A percentile compares a stretch with the other conserved stretches of the same genome.
phyloP scores from a whole-genome alignment of 2,888 invertebrate genomes.

The Drosophila algonquin region DNA sequence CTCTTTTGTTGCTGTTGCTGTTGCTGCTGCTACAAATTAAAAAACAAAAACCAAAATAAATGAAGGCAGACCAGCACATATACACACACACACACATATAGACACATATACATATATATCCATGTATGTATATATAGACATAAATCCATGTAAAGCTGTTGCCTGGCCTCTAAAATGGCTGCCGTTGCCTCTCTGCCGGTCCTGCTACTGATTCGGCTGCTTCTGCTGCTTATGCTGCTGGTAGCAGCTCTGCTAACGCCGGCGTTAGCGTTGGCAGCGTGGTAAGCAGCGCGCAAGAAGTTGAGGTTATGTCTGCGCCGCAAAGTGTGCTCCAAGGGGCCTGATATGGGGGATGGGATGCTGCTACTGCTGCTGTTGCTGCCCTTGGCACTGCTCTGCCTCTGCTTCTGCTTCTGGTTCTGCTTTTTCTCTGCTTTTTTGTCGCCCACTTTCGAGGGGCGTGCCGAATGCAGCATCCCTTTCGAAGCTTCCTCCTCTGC shows the following conservation, averaged over 20 bases:
- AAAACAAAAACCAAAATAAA: constrained; percentile 31
- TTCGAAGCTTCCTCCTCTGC: constrained; percentile 11
- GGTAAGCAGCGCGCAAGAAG: constrained; percentile 78
- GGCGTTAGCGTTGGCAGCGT: constrained; percentile 65
- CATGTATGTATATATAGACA: constrained; percentile 30
- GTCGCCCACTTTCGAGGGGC: constrained; percentile 34
- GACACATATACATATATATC: constrained; percentile 7
- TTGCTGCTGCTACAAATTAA: constrained; percentile 21
- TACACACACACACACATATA: constrained; percentile 9
- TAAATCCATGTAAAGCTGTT: constrained; percentile 70
- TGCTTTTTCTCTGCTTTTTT: constrained; percentile 1
- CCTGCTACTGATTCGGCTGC: constrained; percentile 13
- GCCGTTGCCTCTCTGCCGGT: constrained; percentile 38
- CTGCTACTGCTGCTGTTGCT: constrained; percentile 27
- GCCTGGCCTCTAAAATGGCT: constrained; percentile 78
- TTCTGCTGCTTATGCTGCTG: constrained; percentile 24
- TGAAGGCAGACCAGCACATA: constrained; percentile 20
- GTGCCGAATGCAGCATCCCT: constrained; percentile 37
- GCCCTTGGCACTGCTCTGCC: constrained; percentile 63
- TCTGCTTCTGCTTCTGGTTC: constrained; percentile 28
- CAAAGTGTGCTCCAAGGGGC: constrained; percentile 68
- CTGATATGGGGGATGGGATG: constrained; percentile 13
- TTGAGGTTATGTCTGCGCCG: constrained; percentile 78
- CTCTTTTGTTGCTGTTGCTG: constrained; percentile 23
- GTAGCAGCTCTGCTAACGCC: constrained; percentile 36